These are phyloP conservation scores for Colostygia pectinataria DNA, from an alignment of 2,888 invertebrate genomes.

Conservation along the genomic window DNA sequence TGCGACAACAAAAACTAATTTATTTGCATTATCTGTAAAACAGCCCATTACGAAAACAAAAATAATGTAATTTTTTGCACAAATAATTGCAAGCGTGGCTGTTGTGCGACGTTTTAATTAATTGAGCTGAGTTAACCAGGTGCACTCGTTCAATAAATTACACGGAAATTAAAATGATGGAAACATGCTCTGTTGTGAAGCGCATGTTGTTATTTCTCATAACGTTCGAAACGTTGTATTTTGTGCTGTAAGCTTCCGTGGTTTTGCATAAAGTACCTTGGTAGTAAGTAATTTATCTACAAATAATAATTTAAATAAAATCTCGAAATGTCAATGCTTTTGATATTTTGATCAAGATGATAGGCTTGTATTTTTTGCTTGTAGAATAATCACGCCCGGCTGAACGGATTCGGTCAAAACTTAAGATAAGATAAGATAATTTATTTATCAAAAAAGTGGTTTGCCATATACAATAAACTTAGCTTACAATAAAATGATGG, in stretches of 20 bases:
- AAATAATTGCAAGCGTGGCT: conserved; percentile 14
- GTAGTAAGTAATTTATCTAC: too few species aligned
- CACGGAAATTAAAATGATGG: conserved; percentile 12
- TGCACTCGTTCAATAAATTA: conserved; percentile 19
- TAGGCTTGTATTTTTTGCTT: too few species aligned
- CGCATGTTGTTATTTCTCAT: neutral
- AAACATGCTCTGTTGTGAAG: neutral
- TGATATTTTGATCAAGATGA: too few species aligned
- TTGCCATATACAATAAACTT: too few species aligned
- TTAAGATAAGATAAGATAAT: too few species aligned
- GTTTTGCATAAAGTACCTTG: too few species aligned
- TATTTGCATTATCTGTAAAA: conserved; percentile 1
- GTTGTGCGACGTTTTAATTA: conserved; percentile 23
- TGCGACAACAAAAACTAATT: conserved; percentile 9
- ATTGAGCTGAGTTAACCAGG: conserved; percentile 17
- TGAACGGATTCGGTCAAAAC: too few species aligned
- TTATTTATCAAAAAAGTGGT: too few species aligned
- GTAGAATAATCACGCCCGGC: too few species aligned
- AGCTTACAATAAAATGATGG: too few species aligned
- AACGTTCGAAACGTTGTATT: neutral
- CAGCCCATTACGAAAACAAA: conserved; percentile 7
- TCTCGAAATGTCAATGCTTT: too few species aligned
- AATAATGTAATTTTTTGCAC: conserved; percentile 13
- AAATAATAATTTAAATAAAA: too few species aligned
- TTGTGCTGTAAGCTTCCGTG: neutral